These are phyloP conservation scores for Scaptomyza parva DNA, from an alignment of 2,888 invertebrate genomes.

Conservation along the genomic window DNA sequence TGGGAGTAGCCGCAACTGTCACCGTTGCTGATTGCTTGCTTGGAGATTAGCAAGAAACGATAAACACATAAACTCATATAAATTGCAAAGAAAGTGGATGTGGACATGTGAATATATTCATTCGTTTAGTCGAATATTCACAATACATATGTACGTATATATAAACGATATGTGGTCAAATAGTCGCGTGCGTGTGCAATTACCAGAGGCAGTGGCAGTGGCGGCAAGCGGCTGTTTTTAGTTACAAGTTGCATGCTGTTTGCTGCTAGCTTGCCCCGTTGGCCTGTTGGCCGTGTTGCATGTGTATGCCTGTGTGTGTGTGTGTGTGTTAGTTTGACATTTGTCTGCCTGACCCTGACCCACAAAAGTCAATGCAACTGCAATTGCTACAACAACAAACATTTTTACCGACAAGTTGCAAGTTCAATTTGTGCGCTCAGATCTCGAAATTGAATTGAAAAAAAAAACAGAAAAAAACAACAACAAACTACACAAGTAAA, in stretches of 20 bases:
- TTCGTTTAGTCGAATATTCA: conserved; percentile 15
- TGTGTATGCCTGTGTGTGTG: conserved; percentile 50
- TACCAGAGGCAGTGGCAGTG: conserved; percentile 34
- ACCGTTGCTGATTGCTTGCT: conserved; percentile 63
- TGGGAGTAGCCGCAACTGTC: conserved; percentile 75
- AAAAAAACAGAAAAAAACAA: conserved; percentile 18
- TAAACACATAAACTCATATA: conserved; percentile 72
- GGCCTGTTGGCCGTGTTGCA: not conserved
- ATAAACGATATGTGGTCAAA: conserved; percentile 4
- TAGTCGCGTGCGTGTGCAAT: conserved; percentile 74
- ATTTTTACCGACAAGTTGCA: conserved; percentile 40
- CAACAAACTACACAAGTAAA: conserved; percentile 25
- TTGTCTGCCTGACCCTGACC: conserved; percentile 78
- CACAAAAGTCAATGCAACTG: conserved; percentile 59
- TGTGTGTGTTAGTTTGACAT: conserved; percentile 73
- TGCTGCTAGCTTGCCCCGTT: conserved; percentile 1
- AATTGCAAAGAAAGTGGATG: conserved; percentile 76
- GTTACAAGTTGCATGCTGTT: conserved; percentile 9
- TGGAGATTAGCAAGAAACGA: conserved; percentile 70
- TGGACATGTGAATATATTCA: conserved; percentile 36
- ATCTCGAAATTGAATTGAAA: conserved; percentile 59
- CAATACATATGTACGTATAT: not conserved
- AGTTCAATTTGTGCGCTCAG: conserved; percentile 56
- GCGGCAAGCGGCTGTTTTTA: conserved; percentile 6
- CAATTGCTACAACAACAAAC: conserved; percentile 7